Conservation (phyloP, 2,888 invertebrate genomes). For the Napeogenes sylphis region DNA sequence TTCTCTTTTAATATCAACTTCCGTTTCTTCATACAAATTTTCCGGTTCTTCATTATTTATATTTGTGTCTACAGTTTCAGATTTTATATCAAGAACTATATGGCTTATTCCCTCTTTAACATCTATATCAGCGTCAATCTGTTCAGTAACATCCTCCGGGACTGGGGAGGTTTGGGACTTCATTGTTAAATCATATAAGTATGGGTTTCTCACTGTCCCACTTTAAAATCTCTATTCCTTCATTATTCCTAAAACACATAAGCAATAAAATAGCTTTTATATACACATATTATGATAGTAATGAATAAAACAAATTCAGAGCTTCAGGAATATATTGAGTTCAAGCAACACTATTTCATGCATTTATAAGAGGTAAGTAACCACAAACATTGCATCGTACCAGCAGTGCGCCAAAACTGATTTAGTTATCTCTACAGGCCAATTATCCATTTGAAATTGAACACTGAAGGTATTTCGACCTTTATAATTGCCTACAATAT, state of each 20-base stretch:
- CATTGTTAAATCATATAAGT: constrained; percentile 6
- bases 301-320: no score
- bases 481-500: background rate
- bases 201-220: background rate
- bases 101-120: constrained; percentile 22
- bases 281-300: no score
- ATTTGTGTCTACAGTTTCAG: constrained; percentile 11
- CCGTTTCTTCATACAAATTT: constrained; percentile 16
- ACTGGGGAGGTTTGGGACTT: constrained; percentile 7
- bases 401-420: background rate
- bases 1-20: constrained; percentile 20
- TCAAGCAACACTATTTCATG: background rate
- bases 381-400: constrained; percentile 4
- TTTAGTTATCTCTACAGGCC: constrained; percentile 7
- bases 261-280: no score
- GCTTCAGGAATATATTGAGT: background rate
- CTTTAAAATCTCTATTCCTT: background rate
- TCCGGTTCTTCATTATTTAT: constrained; percentile 2
- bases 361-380: constrained; percentile 8
- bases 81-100: constrained; percentile 18
- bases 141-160: constrained; percentile 1
- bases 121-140: constrained; percentile 12
- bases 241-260: constrained; percentile 6
- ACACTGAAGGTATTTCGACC: background rate
- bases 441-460: constrained; percentile 19